Evolutionary conservation across 2,888 invertebrate species (phyloP), one percentile per base, ranked within the genome.

Genomic region (Scrobipalpa costella): DNA sequence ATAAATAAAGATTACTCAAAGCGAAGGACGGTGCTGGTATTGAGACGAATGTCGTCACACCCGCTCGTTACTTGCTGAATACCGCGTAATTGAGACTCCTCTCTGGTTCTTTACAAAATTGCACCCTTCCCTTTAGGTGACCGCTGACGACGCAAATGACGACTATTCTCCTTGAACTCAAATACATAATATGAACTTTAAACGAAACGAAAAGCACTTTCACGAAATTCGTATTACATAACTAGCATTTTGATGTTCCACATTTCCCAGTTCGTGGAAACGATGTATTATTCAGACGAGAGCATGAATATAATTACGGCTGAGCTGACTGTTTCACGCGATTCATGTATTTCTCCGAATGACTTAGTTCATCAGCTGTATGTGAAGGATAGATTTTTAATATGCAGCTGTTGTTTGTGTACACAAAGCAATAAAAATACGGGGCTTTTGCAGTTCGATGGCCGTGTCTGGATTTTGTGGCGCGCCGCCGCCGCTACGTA

Each of bases 51-150:
- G 64, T 57, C 60, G 34, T 75, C 77, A 76, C 76, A 74, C 74
- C 66, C 68, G 69, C 81, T 85, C 81, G 79, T 84, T 85, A 82
- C 73, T 66, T 66, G 66, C 67, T 85, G 86, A 86, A 87, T 84
- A 74, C 78, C 65, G 65, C 75, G 81, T 83, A 85, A 88, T 84
- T 84, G 80, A 84, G 78, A 73, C 76, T 76, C 71, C 74, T 78
- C 74, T 70, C 47, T 71, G 70, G 73, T 75, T 77, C 77, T 81
- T 80, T 73, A 73, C 70, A 71, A 80, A 80, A 81, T 81, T 76
- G 76, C 72, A 72, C 70, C 70, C 73, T 76, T 77, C 74, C n/a
- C n/a, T n/a, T n/a, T n/a, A 65, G 67, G 74, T 80, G 76, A 78
- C 78, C 79, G 68, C 74, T 66, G 64, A 66, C 65, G 62, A 50